Percentiles rank a stretch among this genome's conserved stretches.
phyloP scores from a whole-genome alignment of 2,113 vertebrate genomes.

The Nothoprocta pentlandii region DNA sequence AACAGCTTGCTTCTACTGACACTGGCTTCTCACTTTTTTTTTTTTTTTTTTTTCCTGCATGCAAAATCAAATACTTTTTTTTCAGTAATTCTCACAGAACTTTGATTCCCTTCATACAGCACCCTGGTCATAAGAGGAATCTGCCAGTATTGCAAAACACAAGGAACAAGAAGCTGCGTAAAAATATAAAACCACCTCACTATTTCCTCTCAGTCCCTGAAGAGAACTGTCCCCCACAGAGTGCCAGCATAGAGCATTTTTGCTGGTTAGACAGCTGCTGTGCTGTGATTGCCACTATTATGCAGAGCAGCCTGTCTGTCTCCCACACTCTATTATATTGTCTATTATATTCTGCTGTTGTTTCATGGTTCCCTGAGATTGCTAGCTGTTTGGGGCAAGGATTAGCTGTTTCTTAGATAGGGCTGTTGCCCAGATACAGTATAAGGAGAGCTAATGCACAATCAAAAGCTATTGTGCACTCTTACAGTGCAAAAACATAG shows the following conservation, averaged over 20 bases:
- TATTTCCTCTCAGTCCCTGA: too few species aligned
- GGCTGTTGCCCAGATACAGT: not conserved
- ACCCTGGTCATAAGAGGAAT: not conserved
- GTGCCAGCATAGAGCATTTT: not conserved
- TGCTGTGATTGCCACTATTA: not conserved
- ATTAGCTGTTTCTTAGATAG: not conserved
- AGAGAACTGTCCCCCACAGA: not conserved
- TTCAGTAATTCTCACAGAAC: fast-evolving
- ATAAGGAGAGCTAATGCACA: not conserved
- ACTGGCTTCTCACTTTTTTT: not conserved
- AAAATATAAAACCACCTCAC: not conserved
- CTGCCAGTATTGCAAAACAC: not conserved
- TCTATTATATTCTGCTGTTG: not conserved
- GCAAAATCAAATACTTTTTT: not conserved
- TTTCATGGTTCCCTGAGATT: not conserved
- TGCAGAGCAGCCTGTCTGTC: not conserved
- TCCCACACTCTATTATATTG: not conserved
- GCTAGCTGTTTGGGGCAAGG: not conserved
- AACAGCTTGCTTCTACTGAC: not conserved
- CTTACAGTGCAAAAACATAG: not conserved
- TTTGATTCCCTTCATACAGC: not conserved
- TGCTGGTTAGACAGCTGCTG: not conserved
- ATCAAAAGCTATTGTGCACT: fast-evolving
- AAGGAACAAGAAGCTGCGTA: not conserved
- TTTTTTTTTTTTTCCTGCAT: not conserved